Evolutionary conservation across 2,888 invertebrate species (phyloP).

Genomic region (Gari tellinella): DNA sequence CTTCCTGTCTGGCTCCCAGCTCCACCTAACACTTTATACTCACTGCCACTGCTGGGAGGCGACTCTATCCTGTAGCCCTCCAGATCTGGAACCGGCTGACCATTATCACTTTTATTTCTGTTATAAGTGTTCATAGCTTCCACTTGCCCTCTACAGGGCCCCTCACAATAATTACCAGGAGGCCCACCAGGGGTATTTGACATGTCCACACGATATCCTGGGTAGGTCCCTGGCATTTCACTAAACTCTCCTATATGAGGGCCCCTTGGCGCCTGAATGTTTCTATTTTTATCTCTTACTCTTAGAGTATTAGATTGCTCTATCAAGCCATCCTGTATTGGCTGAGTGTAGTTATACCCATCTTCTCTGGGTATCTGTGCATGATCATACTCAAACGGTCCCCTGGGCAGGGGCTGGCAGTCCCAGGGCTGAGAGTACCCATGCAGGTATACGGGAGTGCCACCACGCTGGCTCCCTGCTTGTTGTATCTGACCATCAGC

Average conservation of each 20-base stretch:
- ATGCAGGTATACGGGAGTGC: slow-evolving; percentile 60
- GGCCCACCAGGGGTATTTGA: slow-evolving; percentile 56
- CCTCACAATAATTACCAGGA: slow-evolving; percentile 59
- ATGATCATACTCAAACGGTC: slow-evolving; percentile 55
- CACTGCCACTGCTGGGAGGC: slow-evolving; percentile 40
- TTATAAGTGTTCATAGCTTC: slow-evolving; percentile 43
- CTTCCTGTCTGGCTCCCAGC: slow-evolving; percentile 33
- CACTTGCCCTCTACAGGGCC: slow-evolving; percentile 43
- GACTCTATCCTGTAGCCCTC: slow-evolving; percentile 57
- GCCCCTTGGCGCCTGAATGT: slow-evolving; percentile 15
- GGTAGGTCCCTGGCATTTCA: background rate
- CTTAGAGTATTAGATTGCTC: slow-evolving; percentile 34
- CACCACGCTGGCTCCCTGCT: slow-evolving; percentile 35
- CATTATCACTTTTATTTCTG: slow-evolving; percentile 36
- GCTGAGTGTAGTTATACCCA: slow-evolving; percentile 59
- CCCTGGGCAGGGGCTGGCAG: slow-evolving; percentile 47
- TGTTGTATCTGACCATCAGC: slow-evolving; percentile 12
- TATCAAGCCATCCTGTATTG: slow-evolving; percentile 49
- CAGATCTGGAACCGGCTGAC: slow-evolving; percentile 38
- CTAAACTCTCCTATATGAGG: slow-evolving; percentile 24
- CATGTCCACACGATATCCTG: slow-evolving; percentile 35
- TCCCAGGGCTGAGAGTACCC: slow-evolving; percentile 63
- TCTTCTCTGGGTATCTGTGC: slow-evolving; percentile 53
- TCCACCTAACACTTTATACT: slow-evolving; percentile 48
- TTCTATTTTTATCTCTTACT: slow-evolving; percentile 29